Evolutionary conservation across 2,113 vertebrate species (phyloP), one percentile per base, ranked within the genome.

Genomic region (Rutilus rutilus): DNA sequence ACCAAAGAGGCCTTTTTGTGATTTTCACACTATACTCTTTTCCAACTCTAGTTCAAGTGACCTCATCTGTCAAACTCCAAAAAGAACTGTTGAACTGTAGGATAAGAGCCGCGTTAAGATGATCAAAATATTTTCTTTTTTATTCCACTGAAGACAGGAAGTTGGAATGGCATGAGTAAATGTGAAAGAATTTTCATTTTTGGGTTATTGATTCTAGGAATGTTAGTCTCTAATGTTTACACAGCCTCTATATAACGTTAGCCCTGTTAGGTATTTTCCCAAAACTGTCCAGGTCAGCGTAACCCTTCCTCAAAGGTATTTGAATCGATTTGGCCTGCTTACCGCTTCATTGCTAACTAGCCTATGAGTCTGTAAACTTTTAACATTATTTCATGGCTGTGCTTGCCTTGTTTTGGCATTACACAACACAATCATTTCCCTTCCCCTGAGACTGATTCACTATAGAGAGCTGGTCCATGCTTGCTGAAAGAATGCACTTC

Each of bases 401-500:
- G 64, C 85, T 54, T 0, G 5, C 60, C 84, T 83, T 89, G 86
- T 86, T 90, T 76, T 67, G 86, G 65, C 85, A 82, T 82, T 77
- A 45, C 64, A 76, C 67, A n/a, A 84, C 36, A 27, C 77, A 5
- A 2, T 50, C 73, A 27, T 50, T 50, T 67, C 45, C 64, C 71
- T 81, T 75, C 78, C 84, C 33, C 25, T 17, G 54, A 59, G 54
- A 80, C 78, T 85, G 76, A 76, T 78, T 87, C 33, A 78, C 57
- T 83, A 42, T 42, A 19, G 62, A 84, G 25, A 23, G 62, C 90
- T 75, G 62, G 89, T 91, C 87, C 64, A 65, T 88, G 85, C 90
- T 88, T 91, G 91, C 86, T 89, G 88, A 87, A 90, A 88, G 87
- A 90, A 92, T 89, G 86, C 75, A 47, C 87, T 84, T 83, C 65